Conservation (phyloP, 2,113 vertebrate genomes). For the Pitta sordida region DNA sequence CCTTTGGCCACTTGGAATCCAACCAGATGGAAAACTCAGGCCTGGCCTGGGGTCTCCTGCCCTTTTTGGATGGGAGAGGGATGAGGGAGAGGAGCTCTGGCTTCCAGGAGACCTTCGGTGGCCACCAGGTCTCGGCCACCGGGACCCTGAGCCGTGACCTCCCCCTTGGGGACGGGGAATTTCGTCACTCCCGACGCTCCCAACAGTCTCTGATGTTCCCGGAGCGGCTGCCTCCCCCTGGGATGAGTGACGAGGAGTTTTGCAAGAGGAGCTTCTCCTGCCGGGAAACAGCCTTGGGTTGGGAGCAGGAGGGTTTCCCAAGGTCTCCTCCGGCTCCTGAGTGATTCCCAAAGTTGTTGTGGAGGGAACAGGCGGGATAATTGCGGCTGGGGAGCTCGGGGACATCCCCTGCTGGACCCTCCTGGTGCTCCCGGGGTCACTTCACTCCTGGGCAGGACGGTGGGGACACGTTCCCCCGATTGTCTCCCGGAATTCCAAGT, state of each 20-base stretch:
- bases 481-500: accelerated
- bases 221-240: neutral
- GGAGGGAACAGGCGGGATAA: accelerated
- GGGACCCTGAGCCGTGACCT: accelerated
- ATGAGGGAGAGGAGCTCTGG: neutral
- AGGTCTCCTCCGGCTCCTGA: accelerated
- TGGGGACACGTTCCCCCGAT: neutral
- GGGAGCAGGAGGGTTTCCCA: neutral
- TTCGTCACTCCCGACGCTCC: neutral
- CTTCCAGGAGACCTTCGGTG: neutral
- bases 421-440: neutral
- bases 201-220: neutral
- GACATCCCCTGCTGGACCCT: neutral
- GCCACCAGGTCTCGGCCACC: too few species aligned
- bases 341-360: accelerated
- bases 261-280: neutral
- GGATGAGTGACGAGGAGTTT: neutral
- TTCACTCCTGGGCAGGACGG: neutral
- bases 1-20: too few species aligned
- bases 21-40: neutral
- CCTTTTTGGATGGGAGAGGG: neutral
- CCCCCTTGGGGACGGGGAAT: neutral
- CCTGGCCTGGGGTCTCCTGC: neutral
- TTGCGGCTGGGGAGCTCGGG: neutral
- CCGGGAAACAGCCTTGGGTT: neutral